Evolutionary conservation across 1,140 invertebrate genomes (phyloP).

Genomic region (Phymorhynchus buccinoides): DNA sequence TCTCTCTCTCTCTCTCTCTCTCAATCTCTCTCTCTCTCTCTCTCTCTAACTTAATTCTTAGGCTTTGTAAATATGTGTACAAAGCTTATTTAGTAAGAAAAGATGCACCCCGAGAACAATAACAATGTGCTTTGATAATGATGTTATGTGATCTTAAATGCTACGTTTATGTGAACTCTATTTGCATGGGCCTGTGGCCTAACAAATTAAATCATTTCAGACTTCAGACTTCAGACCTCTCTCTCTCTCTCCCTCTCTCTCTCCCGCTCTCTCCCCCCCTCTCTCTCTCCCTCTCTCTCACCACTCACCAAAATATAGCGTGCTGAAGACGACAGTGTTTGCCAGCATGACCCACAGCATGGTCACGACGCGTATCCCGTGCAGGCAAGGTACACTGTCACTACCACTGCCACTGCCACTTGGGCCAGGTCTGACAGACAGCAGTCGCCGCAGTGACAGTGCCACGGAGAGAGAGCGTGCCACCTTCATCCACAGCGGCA

Average conservation of each 20-base stretch:
- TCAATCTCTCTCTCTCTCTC: background rate
- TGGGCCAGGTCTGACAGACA: background rate
- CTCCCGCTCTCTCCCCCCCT: background rate
- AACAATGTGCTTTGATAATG: too few species aligned
- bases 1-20: conserved; percentile 4
- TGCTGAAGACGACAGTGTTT: conserved; percentile 24
- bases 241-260: background rate
- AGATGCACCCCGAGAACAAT: too few species aligned
- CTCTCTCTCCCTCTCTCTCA: background rate
- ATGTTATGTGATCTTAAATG: too few species aligned
- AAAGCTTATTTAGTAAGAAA: too few species aligned
- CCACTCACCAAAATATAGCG: conserved; percentile 29
- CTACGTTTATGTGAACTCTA: too few species aligned
- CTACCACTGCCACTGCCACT: background rate
- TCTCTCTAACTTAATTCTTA: too few species aligned
- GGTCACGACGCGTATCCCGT: conserved; percentile 42
- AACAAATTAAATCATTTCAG: too few species aligned
- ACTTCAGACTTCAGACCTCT: too few species aligned
- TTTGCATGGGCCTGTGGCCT: too few species aligned
- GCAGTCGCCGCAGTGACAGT: background rate
- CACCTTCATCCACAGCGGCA: conserved; percentile 34
- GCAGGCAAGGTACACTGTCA: conserved; percentile 31
- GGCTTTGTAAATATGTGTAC: too few species aligned
- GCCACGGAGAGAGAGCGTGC: conserved; percentile 22
- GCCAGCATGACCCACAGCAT: conserved; percentile 44